These are phyloP conservation scores for Heliopora coerulea DNA, from an alignment of 92 coral and sea anemone species.

Conservation along the genomic window DNA sequence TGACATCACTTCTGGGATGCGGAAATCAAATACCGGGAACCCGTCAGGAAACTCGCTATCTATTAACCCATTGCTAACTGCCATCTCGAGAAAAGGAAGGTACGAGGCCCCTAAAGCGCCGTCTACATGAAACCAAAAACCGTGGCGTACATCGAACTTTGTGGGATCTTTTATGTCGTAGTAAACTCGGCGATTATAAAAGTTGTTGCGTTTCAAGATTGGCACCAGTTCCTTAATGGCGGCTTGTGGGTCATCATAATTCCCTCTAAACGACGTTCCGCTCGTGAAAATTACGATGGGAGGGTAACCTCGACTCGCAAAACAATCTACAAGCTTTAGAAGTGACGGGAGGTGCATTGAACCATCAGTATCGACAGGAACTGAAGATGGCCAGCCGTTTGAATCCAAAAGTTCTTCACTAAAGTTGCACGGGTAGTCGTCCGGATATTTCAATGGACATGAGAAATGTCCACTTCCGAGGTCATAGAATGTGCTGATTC, in stretches of 20 bases:
- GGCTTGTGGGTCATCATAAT: not conserved
- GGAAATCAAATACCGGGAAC: slow-evolving; percentile 3
- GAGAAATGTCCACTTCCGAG: slow-evolving; percentile 25
- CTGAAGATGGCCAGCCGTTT: slow-evolving; percentile 9
- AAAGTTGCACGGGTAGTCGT: slow-evolving; percentile 13
- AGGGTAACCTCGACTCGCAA: not conserved
- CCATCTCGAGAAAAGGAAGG: slow-evolving; percentile 2
- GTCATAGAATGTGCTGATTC: slow-evolving; percentile 4
- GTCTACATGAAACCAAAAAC: not conserved
- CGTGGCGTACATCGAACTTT: not conserved
- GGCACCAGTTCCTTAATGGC: slow-evolving; percentile 10
- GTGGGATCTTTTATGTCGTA: not conserved
- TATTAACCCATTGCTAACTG: not conserved
- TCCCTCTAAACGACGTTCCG: not conserved
- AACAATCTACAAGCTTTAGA: not conserved
- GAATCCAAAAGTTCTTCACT: not conserved
- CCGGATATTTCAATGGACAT: slow-evolving; percentile 18
- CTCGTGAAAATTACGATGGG: not conserved
- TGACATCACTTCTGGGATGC: not conserved
- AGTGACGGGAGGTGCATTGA: not conserved
- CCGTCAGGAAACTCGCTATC: not conserved
- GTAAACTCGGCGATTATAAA: not conserved
- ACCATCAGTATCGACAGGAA: not conserved
- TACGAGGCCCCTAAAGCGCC: not conserved
- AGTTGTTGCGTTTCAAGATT: not conserved